Conservation (phyloP, 23 tunicate genomes). For the Clavelina lepadiformis region DNA sequence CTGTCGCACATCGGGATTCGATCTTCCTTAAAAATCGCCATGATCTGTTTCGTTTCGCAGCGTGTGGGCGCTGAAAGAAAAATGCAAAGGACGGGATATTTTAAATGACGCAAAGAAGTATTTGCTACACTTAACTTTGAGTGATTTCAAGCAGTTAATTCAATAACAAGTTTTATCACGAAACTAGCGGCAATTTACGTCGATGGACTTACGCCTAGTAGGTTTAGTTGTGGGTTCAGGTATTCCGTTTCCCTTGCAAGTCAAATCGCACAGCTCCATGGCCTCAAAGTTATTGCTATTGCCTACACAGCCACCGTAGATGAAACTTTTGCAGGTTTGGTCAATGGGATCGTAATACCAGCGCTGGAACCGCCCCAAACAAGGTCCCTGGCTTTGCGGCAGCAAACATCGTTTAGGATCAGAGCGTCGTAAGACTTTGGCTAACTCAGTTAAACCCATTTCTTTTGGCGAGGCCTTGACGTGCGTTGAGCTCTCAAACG, state of each 20-base stretch:
- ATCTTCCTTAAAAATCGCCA: constrained; percentile 31
- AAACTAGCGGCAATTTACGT: too few species aligned
- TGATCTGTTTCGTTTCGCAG: constrained; percentile 22
- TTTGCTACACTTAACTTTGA: too few species aligned
- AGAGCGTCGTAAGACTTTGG: background rate
- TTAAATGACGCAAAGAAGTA: too few species aligned
- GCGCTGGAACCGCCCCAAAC: constrained; percentile 21
- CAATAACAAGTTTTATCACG: too few species aligned
- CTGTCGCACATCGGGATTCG: constrained; percentile 23
- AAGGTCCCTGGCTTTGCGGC: constrained; percentile 54
- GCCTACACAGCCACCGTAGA: constrained; percentile 59
- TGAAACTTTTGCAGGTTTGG: constrained; percentile 38
- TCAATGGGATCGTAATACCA: constrained; percentile 49
- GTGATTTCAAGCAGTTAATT: too few species aligned
- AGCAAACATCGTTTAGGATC: constrained; percentile 20
- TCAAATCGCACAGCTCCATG: constrained; percentile 9
- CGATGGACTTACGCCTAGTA: too few species aligned
- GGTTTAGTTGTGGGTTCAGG: too few species aligned
- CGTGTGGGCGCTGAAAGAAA: constrained; percentile 9
- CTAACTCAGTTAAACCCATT: too few species aligned
- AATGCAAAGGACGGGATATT: too few species aligned
- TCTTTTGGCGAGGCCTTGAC: too few species aligned
- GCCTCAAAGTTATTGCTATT: constrained; percentile 39
- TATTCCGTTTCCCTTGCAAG: constrained; percentile 2
- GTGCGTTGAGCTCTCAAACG: too few species aligned